phyloP scores from a whole-genome alignment of 1,140 invertebrate genomes.

The Microplitis demolitor region DNA sequence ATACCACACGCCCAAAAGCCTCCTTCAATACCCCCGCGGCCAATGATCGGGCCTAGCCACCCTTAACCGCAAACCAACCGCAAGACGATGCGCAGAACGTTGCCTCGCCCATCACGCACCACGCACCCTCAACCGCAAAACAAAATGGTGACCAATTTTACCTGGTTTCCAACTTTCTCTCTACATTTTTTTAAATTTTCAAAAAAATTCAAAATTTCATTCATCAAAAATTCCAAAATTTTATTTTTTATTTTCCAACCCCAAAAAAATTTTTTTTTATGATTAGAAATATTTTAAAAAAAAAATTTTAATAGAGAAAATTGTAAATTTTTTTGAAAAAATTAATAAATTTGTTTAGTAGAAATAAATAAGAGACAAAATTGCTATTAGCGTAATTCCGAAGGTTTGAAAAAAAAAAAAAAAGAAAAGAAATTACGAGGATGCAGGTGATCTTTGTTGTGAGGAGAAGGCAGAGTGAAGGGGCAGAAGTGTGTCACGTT shows the following conservation, averaged over 20 bases:
- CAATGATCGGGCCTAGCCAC: conserved; percentile 61
- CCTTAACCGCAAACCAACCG: conserved; percentile 62
- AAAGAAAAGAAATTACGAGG: conserved; percentile 7
- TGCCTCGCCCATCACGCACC: conserved; percentile 39
- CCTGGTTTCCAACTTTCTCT: neutral
- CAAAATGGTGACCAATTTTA: conserved; percentile 55
- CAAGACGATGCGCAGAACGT: conserved; percentile 63
- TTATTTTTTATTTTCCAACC: no score
- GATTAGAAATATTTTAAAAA: no score
- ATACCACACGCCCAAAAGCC: conserved; percentile 61
- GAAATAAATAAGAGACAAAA: neutral
- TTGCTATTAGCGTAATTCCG: conserved; percentile 33
- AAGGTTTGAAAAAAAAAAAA: no score
- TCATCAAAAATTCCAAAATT: no score
- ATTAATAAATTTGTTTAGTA: no score
- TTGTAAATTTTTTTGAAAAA: no score
- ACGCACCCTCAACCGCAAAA: conserved; percentile 57
- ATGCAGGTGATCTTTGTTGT: no score
- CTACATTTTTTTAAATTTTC: neutral
- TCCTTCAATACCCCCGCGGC: conserved; percentile 57
- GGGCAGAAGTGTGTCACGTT: neutral
- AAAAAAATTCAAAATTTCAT: neutral
- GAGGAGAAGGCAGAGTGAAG: no score
- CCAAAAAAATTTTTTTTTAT: no score
- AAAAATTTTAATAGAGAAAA: no score